A percentile compares a stretch with the other conserved stretches of the same genome.
These are phyloP conservation scores for Pristis pectinata DNA, from an alignment of 2,797 vertebrate species.

Conservation along the genomic window DNA sequence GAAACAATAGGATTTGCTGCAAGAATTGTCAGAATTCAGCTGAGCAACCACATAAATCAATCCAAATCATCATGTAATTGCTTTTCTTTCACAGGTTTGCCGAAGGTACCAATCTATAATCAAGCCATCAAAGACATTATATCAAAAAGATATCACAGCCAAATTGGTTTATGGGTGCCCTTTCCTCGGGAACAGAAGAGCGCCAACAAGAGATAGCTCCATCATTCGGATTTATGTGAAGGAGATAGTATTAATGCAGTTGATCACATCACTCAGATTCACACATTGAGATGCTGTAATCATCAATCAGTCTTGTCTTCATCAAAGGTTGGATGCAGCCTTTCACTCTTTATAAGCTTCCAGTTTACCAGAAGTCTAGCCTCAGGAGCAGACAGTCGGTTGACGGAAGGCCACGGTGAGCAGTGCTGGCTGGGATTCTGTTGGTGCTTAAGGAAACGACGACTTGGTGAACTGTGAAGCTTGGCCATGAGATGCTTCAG, in stretches of 20 bases:
- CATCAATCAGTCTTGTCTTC: background rate
- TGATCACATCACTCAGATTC: conserved; percentile 7
- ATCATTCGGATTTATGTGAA: conserved; percentile 10
- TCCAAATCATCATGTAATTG: conserved; percentile 23
- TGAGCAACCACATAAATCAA: background rate
- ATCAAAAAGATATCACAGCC: conserved; percentile 6
- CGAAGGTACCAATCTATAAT: conserved; percentile 9
- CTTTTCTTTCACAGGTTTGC: background rate
- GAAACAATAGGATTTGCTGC: background rate
- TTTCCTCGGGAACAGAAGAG: background rate
- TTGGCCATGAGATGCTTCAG: no score
- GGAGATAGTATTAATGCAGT: background rate
- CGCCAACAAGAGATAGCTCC: background rate
- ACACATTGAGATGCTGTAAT: background rate
- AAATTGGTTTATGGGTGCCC: conserved; percentile 28
- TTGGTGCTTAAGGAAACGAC: no score
- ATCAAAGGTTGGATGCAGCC: background rate
- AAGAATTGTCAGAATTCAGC: conserved; percentile 3
- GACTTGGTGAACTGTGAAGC: no score
- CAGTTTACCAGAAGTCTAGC: background rate
- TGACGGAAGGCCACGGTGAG: background rate
- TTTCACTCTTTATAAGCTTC: background rate
- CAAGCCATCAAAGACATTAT: conserved; percentile 30
- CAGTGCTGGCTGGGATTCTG: background rate
- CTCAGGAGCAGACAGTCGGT: background rate